Evolutionary conservation across 2,888 invertebrate genomes (phyloP).

Genomic region (Drosophila histrio): DNA sequence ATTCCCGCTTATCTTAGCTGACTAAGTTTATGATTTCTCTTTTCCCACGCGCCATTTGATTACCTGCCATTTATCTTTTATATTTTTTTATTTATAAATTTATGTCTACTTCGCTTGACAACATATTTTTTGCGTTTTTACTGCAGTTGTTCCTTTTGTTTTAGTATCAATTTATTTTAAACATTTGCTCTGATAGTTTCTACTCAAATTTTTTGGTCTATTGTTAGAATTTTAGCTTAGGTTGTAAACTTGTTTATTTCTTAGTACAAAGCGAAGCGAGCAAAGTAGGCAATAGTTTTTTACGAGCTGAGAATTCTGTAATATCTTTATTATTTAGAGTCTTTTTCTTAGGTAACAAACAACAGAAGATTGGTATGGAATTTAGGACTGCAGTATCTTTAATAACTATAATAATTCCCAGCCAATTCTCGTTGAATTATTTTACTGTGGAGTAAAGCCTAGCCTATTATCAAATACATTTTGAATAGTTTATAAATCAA

Average conservation of each 20-base stretch:
- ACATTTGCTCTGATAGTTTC: conserved; percentile 8
- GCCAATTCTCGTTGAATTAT: background rate
- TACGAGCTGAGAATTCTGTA: background rate
- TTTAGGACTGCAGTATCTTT: background rate
- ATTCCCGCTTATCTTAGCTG: background rate
- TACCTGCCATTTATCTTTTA: background rate
- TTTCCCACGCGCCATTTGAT: background rate
- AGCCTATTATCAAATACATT: no score
- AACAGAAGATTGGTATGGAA: background rate
- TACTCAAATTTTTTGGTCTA: background rate
- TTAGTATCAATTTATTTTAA: conserved; percentile 34
- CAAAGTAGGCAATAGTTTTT: background rate
- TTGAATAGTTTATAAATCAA: no score
- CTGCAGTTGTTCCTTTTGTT: conserved; percentile 20
- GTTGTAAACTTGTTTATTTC: conserved; percentile 19
- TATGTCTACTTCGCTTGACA: background rate
- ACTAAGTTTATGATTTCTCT: background rate
- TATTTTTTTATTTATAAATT: background rate
- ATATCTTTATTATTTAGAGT: background rate
- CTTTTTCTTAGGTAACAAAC: no score
- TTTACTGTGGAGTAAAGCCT: background rate
- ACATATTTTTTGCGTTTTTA: background rate
- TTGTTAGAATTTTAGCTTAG: conserved; percentile 3
- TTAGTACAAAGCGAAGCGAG: background rate
- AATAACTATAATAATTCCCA: background rate